phyloP scores from a whole-genome alignment of 2,888 invertebrate species.

The Oeneis ivallda region DNA sequence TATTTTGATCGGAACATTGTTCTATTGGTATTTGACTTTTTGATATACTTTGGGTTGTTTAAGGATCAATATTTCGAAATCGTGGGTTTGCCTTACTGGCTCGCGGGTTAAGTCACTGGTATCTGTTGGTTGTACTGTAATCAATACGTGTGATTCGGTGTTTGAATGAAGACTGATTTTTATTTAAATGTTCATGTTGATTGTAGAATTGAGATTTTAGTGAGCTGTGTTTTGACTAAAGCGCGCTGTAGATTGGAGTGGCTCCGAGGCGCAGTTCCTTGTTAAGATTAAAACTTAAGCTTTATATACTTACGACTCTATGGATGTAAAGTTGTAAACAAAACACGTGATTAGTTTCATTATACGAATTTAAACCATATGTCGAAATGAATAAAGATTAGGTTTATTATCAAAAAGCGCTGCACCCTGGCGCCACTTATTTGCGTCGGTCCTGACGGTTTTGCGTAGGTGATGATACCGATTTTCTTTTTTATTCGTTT shows the following conservation, averaged over 20 bases:
- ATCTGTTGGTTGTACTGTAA: slow-evolving; percentile 12
- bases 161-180: slow-evolving; percentile 74
- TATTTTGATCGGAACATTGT: too few species aligned
- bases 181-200: slow-evolving; percentile 60
- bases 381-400: too few species aligned
- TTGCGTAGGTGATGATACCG: slow-evolving; percentile 2
- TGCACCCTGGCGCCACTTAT: too few species aligned
- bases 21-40: neutral
- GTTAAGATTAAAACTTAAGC: too few species aligned
- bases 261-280: too few species aligned
- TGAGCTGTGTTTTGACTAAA: slow-evolving; percentile 17
- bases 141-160: slow-evolving; percentile 49
- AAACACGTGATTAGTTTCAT: too few species aligned
- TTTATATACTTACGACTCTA: too few species aligned
- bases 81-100: neutral
- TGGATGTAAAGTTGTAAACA: too few species aligned
- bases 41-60: neutral
- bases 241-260: neutral
- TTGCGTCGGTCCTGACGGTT: neutral
- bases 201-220: slow-evolving; percentile 41
- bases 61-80: neutral
- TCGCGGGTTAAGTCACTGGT: neutral
- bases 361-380: too few species aligned
- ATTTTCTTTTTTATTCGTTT: slow-evolving; percentile 45
- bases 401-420: too few species aligned